phyloP scores from a whole-genome alignment of 2,113 vertebrate genomes.

The Chauna torquata region DNA sequence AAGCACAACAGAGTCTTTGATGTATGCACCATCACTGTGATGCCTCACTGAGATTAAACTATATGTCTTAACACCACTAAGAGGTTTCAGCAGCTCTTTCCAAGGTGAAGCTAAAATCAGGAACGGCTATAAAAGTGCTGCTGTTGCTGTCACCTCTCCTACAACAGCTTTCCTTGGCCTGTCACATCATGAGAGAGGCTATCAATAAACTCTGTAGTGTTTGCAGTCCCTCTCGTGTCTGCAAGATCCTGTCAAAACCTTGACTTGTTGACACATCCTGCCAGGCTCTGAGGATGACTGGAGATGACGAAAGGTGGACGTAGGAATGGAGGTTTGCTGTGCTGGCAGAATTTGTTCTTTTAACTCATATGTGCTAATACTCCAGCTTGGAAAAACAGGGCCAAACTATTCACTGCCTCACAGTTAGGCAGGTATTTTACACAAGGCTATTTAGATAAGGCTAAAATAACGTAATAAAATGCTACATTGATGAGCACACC shows the following conservation, averaged over 20 bases:
- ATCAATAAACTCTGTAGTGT: conserved; percentile 61
- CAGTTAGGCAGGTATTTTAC: neutral
- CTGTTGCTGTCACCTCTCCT: conserved; percentile 39
- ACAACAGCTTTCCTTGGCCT: conserved; percentile 38
- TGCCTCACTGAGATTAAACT: conserved; percentile 53
- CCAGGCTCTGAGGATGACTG: conserved; percentile 45
- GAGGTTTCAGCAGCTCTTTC: conserved; percentile 49
- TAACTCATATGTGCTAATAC: conserved; percentile 35
- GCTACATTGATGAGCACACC: neutral
- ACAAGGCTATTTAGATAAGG: neutral
- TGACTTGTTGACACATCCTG: conserved; percentile 38
- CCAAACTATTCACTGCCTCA: neutral
- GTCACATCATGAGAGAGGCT: conserved; percentile 42
- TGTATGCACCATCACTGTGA: conserved; percentile 50
- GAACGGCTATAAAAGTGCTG: conserved; percentile 46
- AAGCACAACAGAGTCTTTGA: conserved; percentile 57
- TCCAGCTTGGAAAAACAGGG: neutral
- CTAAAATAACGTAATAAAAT: conserved; percentile 23
- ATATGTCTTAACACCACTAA: conserved; percentile 3
- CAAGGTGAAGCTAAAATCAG: conserved; percentile 38
- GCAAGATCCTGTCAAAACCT: conserved; percentile 53
- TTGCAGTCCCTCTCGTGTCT: conserved; percentile 30
- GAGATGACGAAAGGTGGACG: conserved; percentile 49
- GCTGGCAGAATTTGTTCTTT: conserved; percentile 63
- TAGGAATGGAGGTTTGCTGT: conserved; percentile 15